Evolutionary conservation across 1,140 invertebrate species (phyloP).

Genomic region (Sitophilus oryzae): DNA sequence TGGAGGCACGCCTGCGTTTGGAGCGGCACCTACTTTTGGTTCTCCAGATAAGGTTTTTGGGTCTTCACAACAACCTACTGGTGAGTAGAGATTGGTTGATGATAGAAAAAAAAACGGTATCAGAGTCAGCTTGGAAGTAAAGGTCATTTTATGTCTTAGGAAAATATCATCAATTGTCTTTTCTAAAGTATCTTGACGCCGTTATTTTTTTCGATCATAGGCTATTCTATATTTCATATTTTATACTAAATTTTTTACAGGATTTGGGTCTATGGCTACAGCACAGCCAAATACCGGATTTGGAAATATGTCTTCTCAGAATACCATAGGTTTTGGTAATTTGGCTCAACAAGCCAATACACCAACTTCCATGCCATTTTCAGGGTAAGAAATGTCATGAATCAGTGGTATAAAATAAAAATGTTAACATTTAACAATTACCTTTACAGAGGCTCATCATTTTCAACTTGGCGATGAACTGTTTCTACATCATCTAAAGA

Average conservation of each 20-base stretch:
- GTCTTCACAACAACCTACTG: slow-evolving; percentile 3
- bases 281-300: slow-evolving; percentile 47
- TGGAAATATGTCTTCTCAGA: slow-evolving; percentile 51
- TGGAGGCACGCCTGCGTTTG: slow-evolving; percentile 49
- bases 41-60: slow-evolving; percentile 48
- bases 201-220: no score
- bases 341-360: slow-evolving; percentile 48
- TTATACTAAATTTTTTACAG: slow-evolving; percentile 20
- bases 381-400: slow-evolving; percentile 41
- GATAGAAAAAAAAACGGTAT: no score
- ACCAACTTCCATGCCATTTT: slow-evolving; percentile 39
- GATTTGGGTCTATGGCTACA: slow-evolving; percentile 39
- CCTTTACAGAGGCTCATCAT: slow-evolving; percentile 38
- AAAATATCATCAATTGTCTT: no score
- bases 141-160: no score
- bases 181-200: no score
- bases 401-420: no score
- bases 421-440: no score
- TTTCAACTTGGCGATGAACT: slow-evolving; percentile 42
- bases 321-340: slow-evolving; percentile 53
- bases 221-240: not conserved
- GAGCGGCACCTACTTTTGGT: slow-evolving; percentile 49
- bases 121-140: no score
- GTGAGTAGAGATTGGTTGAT: no score
- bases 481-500: no score